Evolutionary conservation across 2,113 vertebrate genomes (phyloP), one percentile per base, ranked within the genome.

Genomic region (Amphiprion ocellaris): DNA sequence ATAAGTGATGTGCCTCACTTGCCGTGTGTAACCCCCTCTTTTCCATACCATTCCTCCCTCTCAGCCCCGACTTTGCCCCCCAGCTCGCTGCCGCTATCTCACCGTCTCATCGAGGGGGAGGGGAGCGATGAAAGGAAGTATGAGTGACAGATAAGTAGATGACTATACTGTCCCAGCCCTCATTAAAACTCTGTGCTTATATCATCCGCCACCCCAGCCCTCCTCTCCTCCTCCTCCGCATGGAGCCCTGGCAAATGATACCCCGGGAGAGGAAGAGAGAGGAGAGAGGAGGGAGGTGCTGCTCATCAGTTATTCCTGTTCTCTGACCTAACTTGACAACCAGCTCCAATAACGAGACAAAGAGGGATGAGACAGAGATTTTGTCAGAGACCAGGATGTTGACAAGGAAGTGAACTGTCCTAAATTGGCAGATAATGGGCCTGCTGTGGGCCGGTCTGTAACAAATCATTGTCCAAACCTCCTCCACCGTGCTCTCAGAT

Each of bases 91-190:
- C 60, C 61, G 61, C 70, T 63, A 66, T 72, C 66, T 63, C 67
- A 50, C 56, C 21, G 33, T 78, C 68, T 86, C 39, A 41, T 49
- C 54, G 24, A 58, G 66, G 75, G 75, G 67, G 65, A 54, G 30
- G 74, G 79, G 70, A 7, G 14, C 10, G 54, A 87, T 89, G 77
- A 87, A 90, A 89, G 73, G 69, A 37, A 58, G 19, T 37, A 69
- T 90, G 92, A 93, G 81, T 92, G 92, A 92, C 91, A 90, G 90
- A 90, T 90, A 88, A 90, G 86, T 90, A 82, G 90, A 92, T 87
- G 84, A 88, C 84, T 86, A 66, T 78, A 79, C 82, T 69, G 79
- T 90, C 78, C 85, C 84, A 86, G 77, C 61, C 78, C 87, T 92
- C 91, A 91, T 93, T 92, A 92, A 90, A 89, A 89, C 77, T 86